Percentiles rank a stretch among this genome's conserved stretches.
Evolutionary conservation across 2,888 invertebrate genomes (phyloP).

Genomic region (Epinotia ramella): DNA sequence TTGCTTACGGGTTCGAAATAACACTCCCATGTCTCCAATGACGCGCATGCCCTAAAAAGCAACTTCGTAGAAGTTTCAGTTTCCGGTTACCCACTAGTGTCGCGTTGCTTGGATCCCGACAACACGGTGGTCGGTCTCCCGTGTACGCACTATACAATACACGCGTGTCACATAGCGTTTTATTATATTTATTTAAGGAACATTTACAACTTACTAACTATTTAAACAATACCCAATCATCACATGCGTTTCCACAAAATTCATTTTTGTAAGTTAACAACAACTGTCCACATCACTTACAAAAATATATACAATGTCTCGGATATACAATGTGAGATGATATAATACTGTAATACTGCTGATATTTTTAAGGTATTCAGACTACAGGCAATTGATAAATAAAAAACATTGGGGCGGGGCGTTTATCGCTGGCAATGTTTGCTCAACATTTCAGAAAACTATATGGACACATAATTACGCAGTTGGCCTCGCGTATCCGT

Average conservation of each 20-base stretch:
- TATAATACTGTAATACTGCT: too few relatives aligned
- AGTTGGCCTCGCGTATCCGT: not conserved
- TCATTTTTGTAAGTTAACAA: too few relatives aligned
- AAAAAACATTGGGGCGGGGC: not conserved
- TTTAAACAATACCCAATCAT: too few relatives aligned
- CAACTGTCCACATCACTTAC: too few relatives aligned
- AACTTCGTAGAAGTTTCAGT: constrained; percentile 30
- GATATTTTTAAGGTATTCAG: not conserved
- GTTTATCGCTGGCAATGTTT: not conserved
- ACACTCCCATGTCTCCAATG: not conserved
- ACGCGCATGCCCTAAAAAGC: constrained; percentile 32
- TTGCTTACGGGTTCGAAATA: not conserved
- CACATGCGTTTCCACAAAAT: too few relatives aligned
- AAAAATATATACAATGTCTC: too few relatives aligned
- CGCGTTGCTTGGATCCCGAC: constrained; percentile 3
- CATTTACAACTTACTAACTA: too few relatives aligned
- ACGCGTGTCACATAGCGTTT: too few relatives aligned
- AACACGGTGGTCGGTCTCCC: constrained; percentile 7
- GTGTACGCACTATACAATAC: not conserved
- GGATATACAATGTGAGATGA: too few relatives aligned
- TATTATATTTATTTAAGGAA: too few relatives aligned
- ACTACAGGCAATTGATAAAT: not conserved
- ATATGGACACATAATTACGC: not conserved
- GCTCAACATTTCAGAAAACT: not conserved
- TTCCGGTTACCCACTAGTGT: constrained; percentile 26